A percentile compares a stretch with the other conserved stretches of the same genome.
phyloP scores from a whole-genome alignment of 1,140 invertebrate genomes.

The Euwallacea fornicatus region DNA sequence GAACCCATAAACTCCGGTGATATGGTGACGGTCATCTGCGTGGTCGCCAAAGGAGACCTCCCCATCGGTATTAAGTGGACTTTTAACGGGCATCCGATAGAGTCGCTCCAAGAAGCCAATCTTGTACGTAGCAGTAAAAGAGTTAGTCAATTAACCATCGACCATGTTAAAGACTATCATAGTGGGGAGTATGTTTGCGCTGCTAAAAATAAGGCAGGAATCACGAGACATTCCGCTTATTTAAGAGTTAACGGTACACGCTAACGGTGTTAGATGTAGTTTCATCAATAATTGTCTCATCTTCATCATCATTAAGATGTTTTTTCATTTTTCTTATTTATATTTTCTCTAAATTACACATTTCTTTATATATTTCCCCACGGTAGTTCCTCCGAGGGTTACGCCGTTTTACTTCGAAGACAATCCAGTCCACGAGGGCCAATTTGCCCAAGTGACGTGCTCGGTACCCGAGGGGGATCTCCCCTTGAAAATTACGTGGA shows the following conservation, averaged over 20 bases:
- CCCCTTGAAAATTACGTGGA: conserved; percentile 68
- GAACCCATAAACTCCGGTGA: conserved; percentile 60
- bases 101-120: conserved; percentile 42
- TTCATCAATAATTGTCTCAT: conserved; percentile 8
- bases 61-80: conserved; percentile 59
- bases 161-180: conserved; percentile 59
- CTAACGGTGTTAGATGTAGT: conserved; percentile 27
- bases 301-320: conserved; percentile 13
- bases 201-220: conserved; percentile 68
- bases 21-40: conserved; percentile 58
- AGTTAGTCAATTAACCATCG: conserved; percentile 67
- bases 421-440: conserved; percentile 69
- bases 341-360: conserved; percentile 3
- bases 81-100: conserved; percentile 43
- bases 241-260: conserved; percentile 65
- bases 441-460: conserved; percentile 73
- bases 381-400: conserved; percentile 66
- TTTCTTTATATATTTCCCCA: conserved; percentile 23
- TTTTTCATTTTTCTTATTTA: conserved; percentile 18
- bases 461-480: conserved; percentile 71
- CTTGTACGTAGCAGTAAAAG: conserved; percentile 64
- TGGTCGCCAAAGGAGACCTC: conserved; percentile 61
- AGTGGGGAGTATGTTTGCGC: conserved; percentile 69
- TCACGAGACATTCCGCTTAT: conserved; percentile 59
- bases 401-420: conserved; percentile 69